Evolutionary conservation across 2,888 invertebrate genomes (phyloP).

Genomic region (Steinernema hermaphroditum): DNA sequence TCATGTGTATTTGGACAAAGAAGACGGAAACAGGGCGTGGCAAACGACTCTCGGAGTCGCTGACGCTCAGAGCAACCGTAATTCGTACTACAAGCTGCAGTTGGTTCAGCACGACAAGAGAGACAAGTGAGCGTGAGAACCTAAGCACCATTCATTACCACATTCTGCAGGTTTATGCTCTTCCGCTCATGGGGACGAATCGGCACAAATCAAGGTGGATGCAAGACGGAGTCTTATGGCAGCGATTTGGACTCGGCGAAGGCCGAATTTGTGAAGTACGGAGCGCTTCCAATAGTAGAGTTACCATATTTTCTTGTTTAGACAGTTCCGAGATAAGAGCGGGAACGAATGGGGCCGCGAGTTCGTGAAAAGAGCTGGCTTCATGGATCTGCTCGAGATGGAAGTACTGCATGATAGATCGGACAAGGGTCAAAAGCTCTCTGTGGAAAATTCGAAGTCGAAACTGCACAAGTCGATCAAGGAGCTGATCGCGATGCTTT

Average conservation of each 20-base stretch:
- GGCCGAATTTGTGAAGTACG: conserved; percentile 41
- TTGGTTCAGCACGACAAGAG: conserved; percentile 77
- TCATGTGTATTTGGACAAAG: conserved; percentile 56
- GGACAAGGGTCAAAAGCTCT: background rate
- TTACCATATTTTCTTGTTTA: background rate
- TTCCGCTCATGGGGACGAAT: conserved; percentile 95
- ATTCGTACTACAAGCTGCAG: conserved; percentile 93
- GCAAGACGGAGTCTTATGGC: conserved; percentile 63
- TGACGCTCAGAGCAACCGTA: conserved; percentile 83
- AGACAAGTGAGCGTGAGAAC: background rate
- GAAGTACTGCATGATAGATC: conserved; percentile 73
- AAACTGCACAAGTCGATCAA: conserved; percentile 79
- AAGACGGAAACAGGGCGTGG: conserved; percentile 38
- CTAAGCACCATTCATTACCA: background rate
- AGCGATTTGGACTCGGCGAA: conserved; percentile 55
- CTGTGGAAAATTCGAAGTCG: conserved; percentile 70
- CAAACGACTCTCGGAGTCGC: conserved; percentile 70
- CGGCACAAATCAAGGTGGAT: conserved; percentile 84
- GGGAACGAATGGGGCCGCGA: background rate
- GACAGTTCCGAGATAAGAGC: background rate
- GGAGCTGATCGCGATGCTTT: conserved; percentile 81
- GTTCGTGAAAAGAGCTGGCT: conserved; percentile 77
- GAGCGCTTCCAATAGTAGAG: too few species aligned
- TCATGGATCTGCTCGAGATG: conserved; percentile 84
- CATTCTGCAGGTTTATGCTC: conserved; percentile 73